These are phyloP conservation scores for Sphyrna mokarran DNA, from an alignment of 2,113 vertebrate genomes.

Conservation along the genomic window DNA sequence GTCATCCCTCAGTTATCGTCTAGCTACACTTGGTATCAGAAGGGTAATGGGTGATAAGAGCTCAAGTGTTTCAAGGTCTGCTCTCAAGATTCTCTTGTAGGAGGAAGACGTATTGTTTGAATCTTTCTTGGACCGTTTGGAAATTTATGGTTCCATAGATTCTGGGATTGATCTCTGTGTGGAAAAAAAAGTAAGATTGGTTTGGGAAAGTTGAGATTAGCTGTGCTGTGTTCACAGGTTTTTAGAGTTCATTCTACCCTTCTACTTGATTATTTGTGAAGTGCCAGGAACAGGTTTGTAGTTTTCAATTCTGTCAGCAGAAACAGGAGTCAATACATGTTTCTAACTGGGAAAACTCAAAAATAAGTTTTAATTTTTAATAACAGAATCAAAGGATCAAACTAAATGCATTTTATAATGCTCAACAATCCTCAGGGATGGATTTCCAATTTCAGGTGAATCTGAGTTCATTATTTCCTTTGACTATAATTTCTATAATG, in stretches of 20 bases:
- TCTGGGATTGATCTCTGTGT: neutral
- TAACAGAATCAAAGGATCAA: neutral
- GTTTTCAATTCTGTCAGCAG: neutral
- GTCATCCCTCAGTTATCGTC: constrained; percentile 57
- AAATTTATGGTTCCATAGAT: neutral
- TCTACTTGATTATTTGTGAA: neutral
- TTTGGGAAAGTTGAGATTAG: neutral
- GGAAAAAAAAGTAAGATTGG: neutral
- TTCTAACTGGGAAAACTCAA: neutral
- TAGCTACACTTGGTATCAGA: constrained; percentile 50
- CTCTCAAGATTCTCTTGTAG: constrained; percentile 40
- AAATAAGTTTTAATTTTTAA: neutral
- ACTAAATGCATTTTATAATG: too few relatives aligned
- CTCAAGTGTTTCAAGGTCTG: constrained; percentile 56
- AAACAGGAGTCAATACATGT: neutral
- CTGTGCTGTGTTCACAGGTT: neutral
- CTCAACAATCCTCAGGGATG: neutral
- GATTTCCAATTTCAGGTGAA: neutral
- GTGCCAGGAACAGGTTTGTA: neutral
- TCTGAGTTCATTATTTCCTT: neutral
- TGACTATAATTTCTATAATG: neutral
- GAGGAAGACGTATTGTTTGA: constrained; percentile 48
- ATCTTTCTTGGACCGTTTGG: constrained; percentile 50
- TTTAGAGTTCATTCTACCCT: neutral
- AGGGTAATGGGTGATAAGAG: constrained; percentile 47